Conservation (phyloP, 2,797 vertebrate species). For the Gila robusta region DNA sequence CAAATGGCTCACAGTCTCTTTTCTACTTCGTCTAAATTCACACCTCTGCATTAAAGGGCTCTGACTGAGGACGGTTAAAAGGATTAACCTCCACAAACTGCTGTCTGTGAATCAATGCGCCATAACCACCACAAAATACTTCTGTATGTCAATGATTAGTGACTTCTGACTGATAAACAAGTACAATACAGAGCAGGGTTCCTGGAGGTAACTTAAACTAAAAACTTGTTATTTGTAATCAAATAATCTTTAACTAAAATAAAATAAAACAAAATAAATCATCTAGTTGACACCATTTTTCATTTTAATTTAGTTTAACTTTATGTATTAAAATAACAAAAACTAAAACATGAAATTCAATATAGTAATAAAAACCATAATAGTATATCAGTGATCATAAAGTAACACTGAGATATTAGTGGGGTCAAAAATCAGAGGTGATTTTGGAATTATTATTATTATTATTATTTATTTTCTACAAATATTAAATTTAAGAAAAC, state of each 20-base stretch:
- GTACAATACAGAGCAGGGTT: neutral
- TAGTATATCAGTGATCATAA: too few relatives aligned
- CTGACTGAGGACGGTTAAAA: slow-evolving; percentile 45
- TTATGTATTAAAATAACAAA: neutral
- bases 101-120: slow-evolving; percentile 46
- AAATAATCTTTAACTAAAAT: neutral
- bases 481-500: neutral
- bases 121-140: slow-evolving; percentile 21
- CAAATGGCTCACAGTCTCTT: slow-evolving; percentile 34
- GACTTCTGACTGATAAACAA: slow-evolving; percentile 13
- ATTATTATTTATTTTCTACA: too few relatives aligned
- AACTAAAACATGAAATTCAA: neutral
- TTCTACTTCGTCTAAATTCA: slow-evolving; percentile 40
- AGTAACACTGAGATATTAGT: too few relatives aligned
- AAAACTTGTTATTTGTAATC: neutral
- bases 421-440: too few relatives aligned
- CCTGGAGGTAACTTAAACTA: neutral
- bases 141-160: slow-evolving; percentile 2
- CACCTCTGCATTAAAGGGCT: slow-evolving; percentile 48
- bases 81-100: slow-evolving; percentile 59
- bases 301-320: neutral
- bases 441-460: too few relatives aligned
- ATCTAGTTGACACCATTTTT: neutral
- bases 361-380: neutral
- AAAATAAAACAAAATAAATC: neutral